Conservation (phyloP, 2,888 invertebrate genomes). For the Ectobius pallidus region DNA sequence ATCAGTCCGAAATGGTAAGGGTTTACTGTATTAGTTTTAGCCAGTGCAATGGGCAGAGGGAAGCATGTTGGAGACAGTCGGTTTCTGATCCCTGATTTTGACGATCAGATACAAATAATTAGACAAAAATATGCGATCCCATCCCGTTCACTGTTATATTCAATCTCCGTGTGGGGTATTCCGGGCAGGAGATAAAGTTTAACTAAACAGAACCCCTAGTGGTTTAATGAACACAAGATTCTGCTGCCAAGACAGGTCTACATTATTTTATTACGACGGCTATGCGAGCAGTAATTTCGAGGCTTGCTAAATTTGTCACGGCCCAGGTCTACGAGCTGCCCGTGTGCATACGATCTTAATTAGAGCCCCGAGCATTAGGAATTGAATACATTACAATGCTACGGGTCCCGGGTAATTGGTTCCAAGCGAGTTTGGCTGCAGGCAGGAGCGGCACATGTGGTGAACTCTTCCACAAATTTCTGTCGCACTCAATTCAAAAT, state of each 20-base stretch:
- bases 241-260: constrained; percentile 13
- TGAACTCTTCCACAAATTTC: no score
- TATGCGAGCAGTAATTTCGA: constrained; percentile 17
- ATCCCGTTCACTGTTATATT: no score
- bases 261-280: constrained; percentile 3
- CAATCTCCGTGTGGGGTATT: constrained; percentile 8
- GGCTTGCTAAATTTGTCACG: constrained; percentile 26
- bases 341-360: constrained; percentile 27
- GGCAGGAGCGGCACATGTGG: not conserved
- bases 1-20: no score
- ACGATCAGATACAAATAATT: no score
- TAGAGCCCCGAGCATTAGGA: constrained; percentile 16
- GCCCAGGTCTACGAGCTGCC: not conserved
- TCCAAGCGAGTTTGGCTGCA: not conserved
- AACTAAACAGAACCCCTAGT: constrained; percentile 22
- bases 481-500: no score
- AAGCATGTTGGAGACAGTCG: no score
- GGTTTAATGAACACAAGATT: constrained; percentile 27
- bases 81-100: no score
- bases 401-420: constrained; percentile 23
- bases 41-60: no score
- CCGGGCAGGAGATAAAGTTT: not conserved
- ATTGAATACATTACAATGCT: constrained; percentile 27
- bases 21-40: no score
- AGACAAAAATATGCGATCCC: no score